Conservation (phyloP, 1,140 invertebrate species). For the Drosophila littoralis region DNA sequence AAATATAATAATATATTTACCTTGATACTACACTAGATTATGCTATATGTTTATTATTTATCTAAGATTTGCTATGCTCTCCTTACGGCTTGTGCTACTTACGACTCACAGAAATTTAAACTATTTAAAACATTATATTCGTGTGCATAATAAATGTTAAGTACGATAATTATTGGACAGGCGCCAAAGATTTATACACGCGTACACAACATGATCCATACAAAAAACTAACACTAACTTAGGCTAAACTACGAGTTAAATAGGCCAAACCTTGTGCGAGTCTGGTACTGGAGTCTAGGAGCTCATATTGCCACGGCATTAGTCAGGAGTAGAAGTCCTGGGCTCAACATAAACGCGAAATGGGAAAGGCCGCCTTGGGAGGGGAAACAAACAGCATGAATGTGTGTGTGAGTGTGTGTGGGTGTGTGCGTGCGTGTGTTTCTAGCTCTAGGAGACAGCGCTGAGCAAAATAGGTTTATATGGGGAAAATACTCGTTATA, state of each 20-base stretch:
- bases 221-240: constrained; percentile 75
- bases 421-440: constrained; percentile 18
- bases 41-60: constrained; percentile 56
- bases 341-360: constrained; percentile 26
- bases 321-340: constrained; percentile 12
- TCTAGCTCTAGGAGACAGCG: constrained; percentile 69
- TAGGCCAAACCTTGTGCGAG: constrained; percentile 19
- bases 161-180: constrained; percentile 32
- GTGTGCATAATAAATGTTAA: constrained; percentile 50
- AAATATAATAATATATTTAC: constrained; percentile 48
- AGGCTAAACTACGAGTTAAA: constrained; percentile 45
- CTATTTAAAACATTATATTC: constrained; percentile 69
- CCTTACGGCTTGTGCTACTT: constrained; percentile 70
- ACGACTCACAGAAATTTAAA: constrained; percentile 71
- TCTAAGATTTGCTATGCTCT: constrained; percentile 68
- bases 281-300: constrained; percentile 65
- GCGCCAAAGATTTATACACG: constrained; percentile 32
- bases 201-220: constrained; percentile 60
- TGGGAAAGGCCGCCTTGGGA: constrained; percentile 63
- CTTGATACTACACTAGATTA: constrained; percentile 65
- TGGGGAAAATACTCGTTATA: constrained; percentile 43
- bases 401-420: constrained; percentile 3
- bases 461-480: constrained; percentile 69
- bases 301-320: constrained; percentile 68
- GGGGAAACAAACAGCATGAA: constrained; percentile 9